These are phyloP conservation scores for Denticeps clupeoides DNA, from an alignment of 2,797 vertebrate species.

Conservation along the genomic window DNA sequence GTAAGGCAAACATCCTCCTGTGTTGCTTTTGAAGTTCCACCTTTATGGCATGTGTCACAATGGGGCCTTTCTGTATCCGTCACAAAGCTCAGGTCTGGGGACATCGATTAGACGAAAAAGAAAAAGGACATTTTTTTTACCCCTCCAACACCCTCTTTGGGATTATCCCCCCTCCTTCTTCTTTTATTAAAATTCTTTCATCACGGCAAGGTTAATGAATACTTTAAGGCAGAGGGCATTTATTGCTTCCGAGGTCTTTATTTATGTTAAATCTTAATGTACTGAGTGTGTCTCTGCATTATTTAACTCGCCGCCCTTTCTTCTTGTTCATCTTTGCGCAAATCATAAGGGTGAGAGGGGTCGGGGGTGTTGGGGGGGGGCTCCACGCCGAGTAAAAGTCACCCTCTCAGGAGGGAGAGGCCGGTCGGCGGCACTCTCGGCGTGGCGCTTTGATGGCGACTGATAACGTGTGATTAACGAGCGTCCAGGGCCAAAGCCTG, in stretches of 20 bases:
- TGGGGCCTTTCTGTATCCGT: slow-evolving; percentile 8
- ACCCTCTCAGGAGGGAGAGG: slow-evolving; percentile 17
- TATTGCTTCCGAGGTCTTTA: slow-evolving; percentile 31
- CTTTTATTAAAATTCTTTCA: slow-evolving; percentile 5
- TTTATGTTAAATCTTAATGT: slow-evolving; percentile 47
- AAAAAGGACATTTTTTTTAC: slow-evolving; percentile 17
- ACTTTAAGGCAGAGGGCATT: slow-evolving; percentile 20
- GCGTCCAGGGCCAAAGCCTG: slow-evolving; percentile 48
- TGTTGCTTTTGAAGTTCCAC: background rate
- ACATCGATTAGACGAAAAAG: slow-evolving; percentile 1
- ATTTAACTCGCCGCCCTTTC: slow-evolving; percentile 37
- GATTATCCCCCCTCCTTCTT: slow-evolving; percentile 28
- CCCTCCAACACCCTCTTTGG: slow-evolving; percentile 32
- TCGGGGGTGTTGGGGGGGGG: slow-evolving; percentile 57
- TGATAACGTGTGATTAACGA: slow-evolving; percentile 83
- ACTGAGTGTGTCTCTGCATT: slow-evolving; percentile 36
- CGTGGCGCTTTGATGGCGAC: slow-evolving; percentile 46
- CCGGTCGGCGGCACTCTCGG: slow-evolving; percentile 13
- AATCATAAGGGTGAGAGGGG: slow-evolving; percentile 29
- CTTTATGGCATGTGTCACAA: slow-evolving; percentile 3
- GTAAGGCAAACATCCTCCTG: slow-evolving; percentile 2
- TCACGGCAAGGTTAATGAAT: slow-evolving; percentile 48
- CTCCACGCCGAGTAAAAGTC: slow-evolving; percentile 56
- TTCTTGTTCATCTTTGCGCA: slow-evolving; percentile 25
- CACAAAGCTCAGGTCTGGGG: slow-evolving; percentile 8